phyloP scores from a whole-genome alignment of 2,797 vertebrate species.

The Potorous gilbertii region DNA sequence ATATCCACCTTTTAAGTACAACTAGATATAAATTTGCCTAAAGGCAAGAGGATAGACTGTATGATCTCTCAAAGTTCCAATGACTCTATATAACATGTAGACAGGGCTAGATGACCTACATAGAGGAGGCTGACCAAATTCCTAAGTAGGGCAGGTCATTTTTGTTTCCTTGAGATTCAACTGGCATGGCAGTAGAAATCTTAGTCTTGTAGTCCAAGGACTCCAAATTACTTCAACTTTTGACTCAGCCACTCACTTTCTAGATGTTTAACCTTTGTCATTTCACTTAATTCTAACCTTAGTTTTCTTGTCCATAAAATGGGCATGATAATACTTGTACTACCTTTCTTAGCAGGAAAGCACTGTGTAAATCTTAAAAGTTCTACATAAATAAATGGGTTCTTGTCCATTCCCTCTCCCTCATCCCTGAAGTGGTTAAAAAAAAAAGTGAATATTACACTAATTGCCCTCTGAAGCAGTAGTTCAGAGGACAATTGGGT shows the following conservation, averaged over 20 bases:
- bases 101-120: rapidly evolving
- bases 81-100: neutral
- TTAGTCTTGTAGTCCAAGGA: neutral
- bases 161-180: neutral
- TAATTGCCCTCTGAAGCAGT: neutral
- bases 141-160: neutral
- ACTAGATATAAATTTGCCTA: neutral
- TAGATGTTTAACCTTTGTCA: neutral
- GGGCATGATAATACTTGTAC: neutral
- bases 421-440: neutral
- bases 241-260: neutral
- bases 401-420: neutral
- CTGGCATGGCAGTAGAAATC: neutral
- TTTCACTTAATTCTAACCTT: neutral
- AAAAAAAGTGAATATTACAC: neutral
- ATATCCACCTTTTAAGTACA: neutral
- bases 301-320: neutral
- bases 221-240: neutral
- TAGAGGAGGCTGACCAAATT: neutral
- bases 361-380: neutral
- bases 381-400: neutral
- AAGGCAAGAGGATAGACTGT: neutral
- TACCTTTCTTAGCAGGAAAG: neutral
- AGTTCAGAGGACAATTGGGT: neutral
- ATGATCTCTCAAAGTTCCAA: neutral